Evolutionary conservation across 2,888 invertebrate species (phyloP), one percentile per base, ranked within the genome.

Genomic region (Eurytoma californica): DNA sequence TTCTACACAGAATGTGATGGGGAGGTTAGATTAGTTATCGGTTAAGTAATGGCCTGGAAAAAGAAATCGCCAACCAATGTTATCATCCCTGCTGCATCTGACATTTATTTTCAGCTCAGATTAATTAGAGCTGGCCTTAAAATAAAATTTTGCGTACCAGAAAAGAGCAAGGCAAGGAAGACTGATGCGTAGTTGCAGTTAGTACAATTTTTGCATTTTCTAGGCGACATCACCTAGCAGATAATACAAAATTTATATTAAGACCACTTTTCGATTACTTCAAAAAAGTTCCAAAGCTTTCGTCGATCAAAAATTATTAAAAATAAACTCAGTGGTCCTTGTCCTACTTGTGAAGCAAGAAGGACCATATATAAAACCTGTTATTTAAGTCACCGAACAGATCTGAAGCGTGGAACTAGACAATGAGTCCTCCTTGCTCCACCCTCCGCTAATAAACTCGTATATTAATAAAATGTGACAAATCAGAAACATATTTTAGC

Each of bases 41-140:
- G 57, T 80, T 57, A 77, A 72, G 28, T 49, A 58, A 58, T 65
- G 72, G 49, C 76, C 76, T 80, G 65, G 72, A 77, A 80, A 80
- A 80, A 69, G 57, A 72, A 75, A 75, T 73, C n/a, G 49, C 74
- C 51, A 75, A 72, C 60, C 53, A 75, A 39, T 72, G 24, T 66
- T 53, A 53, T 72, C 60, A 24, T 75, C 58, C 47, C 39, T 39
- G 61, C n/a, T 49, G 9, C 20, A 3, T 49, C 51, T 47, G 14
- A 9, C 24, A 55, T 69, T n/a, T n/a, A n/a, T 53, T 30, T 3
- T 18, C 28, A 47, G 12, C 30, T 63, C 24, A 28, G 13, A 30
- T 7, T 58, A n/a, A 47, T 55, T 66, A 65, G 53, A 60, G 47
- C 28, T 53, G 20, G 14, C 55, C 20, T 74, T 63, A 58, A 53